phyloP scores from a whole-genome alignment of 2,113 vertebrate species.

The Corapipo altera region DNA sequence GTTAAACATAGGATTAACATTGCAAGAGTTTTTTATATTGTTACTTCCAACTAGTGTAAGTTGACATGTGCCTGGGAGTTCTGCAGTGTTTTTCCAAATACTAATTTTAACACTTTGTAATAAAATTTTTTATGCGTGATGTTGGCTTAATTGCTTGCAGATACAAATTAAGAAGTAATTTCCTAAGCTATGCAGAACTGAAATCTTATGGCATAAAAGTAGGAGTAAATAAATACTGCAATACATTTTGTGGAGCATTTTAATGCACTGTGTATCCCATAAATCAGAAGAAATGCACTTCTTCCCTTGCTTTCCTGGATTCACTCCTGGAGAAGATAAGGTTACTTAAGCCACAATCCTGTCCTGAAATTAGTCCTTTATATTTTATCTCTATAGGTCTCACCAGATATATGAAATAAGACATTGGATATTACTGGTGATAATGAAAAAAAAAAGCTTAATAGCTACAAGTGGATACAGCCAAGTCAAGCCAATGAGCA shows the following conservation, averaged over 20 bases:
- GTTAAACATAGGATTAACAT: neutral
- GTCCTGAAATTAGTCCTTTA: neutral
- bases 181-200: neutral
- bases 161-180: neutral
- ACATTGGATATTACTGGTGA: neutral
- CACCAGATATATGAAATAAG: neutral
- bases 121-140: neutral
- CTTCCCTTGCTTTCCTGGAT: neutral
- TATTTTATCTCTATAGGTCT: neutral
- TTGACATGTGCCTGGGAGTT: neutral
- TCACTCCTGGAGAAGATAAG: neutral
- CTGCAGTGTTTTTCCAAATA: neutral
- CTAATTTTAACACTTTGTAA: neutral
- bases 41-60: neutral
- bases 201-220: neutral
- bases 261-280: neutral
- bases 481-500: neutral
- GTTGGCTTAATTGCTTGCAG: neutral
- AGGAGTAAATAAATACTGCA: conserved; percentile 4
- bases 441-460: neutral
- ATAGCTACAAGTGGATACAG: neutral
- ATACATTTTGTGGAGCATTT: neutral
- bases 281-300: neutral
- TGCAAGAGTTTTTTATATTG: neutral
- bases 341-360: neutral